A percentile compares a stretch with the other conserved stretches of the same genome.
These are phyloP conservation scores for Brachycybe producta DNA, from an alignment of 2,888 invertebrate genomes.

Conservation along the genomic window DNA sequence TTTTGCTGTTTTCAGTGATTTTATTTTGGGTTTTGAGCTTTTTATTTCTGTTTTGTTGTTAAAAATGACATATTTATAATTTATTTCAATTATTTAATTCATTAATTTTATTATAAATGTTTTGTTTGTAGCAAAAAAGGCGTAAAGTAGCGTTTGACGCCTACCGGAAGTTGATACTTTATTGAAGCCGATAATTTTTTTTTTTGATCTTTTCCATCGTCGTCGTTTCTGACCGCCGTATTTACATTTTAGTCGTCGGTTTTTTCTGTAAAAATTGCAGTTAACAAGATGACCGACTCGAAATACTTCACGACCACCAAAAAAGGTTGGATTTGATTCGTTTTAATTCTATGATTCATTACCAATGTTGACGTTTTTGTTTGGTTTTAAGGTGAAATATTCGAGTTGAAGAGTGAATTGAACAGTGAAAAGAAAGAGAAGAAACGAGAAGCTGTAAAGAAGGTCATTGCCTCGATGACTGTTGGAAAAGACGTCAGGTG, in stretches of 20 bases:
- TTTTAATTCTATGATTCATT: not conserved
- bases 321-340: conserved; percentile 47
- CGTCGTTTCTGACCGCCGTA: conserved; percentile 1
- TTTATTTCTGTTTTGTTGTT: no score
- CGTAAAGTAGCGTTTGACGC: no score
- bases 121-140: no score
- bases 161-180: no score
- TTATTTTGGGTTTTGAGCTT: no score
- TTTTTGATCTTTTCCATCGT: not conserved
- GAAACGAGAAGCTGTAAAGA: conserved; percentile 98
- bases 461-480: conserved; percentile 99
- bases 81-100: no score
- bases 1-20: no score
- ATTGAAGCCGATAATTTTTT: no score
- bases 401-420: conserved; percentile 94
- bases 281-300: conserved; percentile 79
- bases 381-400: conserved; percentile 64
- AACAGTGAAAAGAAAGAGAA: conserved; percentile 99
- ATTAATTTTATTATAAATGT: no score
- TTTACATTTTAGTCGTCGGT: not conserved
- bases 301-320: conserved; percentile 99
- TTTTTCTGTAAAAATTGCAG: not conserved
- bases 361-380: not conserved
- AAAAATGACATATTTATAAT: no score
- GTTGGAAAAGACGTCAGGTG: conserved; percentile 92